Evolutionary conservation across 2,888 invertebrate genomes (phyloP), one percentile per base, ranked within the genome.

Genomic region (Plebejus melissa): DNA sequence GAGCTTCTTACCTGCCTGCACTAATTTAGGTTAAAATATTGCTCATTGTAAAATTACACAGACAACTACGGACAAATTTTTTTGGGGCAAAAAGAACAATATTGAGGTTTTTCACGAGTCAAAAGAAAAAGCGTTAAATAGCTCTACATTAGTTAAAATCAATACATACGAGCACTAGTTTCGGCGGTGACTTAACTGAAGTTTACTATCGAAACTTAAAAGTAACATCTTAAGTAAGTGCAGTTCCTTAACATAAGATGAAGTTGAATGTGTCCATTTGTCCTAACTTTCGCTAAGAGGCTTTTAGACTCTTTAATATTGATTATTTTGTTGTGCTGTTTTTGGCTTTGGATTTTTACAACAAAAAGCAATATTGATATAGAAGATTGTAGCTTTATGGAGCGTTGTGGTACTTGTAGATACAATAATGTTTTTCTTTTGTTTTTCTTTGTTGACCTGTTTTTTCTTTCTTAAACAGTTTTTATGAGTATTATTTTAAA

Each of bases 11-110:
- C 28, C 54, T 54, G 11, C 72, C 28, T 54, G 54, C 72, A 54
- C 50, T 54, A 54, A 72, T 72, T 50, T 36, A 50, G 72, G 50
- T 72, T 72, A 72, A 72, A 72, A 72, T 54, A 72, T 72, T 72
- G 50, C 32, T 54, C 32, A 54, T 50, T 50, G 50, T 72, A 32
- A 54, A 72, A 72, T 72, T 72, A 72, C 72, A 72, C 72, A 72
- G 72, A 16, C 28, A 71, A 72, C 72, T 72, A 54, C 50, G 72
- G 1, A 4, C 28, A 54, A 32, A 50, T 50, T 72, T 54, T 28
- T 28, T 72, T 50, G 13, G 46, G 16, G 72, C 72, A 32, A 50
- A 54, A 32, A 13, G 32, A 50, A 28, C 54, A 46, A 50, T 71
- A 4, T 13, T 65, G 28, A 32, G 32, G 7, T 16, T 32, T 36